phyloP scores from a whole-genome alignment of 2,797 vertebrate species.

The Cyprinodon diabolis region DNA sequence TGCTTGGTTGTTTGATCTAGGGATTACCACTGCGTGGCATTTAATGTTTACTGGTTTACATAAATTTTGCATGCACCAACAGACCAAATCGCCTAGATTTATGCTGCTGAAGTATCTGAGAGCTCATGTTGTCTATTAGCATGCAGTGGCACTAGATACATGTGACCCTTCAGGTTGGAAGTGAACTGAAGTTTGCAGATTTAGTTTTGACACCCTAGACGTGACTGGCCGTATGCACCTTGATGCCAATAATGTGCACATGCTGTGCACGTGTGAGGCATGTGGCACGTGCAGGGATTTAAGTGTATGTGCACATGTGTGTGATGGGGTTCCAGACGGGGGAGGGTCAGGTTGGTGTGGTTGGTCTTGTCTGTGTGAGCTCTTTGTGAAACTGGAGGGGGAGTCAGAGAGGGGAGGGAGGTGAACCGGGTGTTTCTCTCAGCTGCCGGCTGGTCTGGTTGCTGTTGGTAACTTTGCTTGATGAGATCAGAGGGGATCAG shows the following conservation, averaged over 20 bases:
- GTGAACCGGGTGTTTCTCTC: slow-evolving; percentile 63
- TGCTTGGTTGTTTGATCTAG: background rate
- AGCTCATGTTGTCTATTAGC: background rate
- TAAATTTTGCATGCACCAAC: background rate
- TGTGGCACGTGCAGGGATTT: slow-evolving; percentile 42
- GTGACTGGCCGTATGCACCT: slow-evolving; percentile 16
- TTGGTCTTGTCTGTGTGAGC: slow-evolving; percentile 50
- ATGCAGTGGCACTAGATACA: background rate
- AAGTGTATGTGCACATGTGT: slow-evolving; percentile 18
- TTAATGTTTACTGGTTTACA: background rate
- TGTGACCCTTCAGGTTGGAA: background rate
- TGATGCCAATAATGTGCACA: slow-evolving; percentile 24
- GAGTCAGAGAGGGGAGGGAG: slow-evolving; percentile 43
- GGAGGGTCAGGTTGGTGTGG: slow-evolving; percentile 20
- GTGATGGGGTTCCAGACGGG: slow-evolving; percentile 16
- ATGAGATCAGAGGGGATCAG: slow-evolving; percentile 79
- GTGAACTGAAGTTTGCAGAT: background rate
- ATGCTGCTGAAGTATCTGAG: background rate
- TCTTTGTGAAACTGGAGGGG: slow-evolving; percentile 51
- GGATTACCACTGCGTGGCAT: background rate
- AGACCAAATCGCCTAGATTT: background rate
- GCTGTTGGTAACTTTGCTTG: slow-evolving; percentile 76
- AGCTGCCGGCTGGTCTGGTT: slow-evolving; percentile 70
- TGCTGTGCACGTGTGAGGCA: slow-evolving; percentile 12
- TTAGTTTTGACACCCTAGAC: slow-evolving; percentile 6